Base-by-base conservation (phyloP, 2,113 vertebrate species). In the Pelecanus crispus region DNA sequence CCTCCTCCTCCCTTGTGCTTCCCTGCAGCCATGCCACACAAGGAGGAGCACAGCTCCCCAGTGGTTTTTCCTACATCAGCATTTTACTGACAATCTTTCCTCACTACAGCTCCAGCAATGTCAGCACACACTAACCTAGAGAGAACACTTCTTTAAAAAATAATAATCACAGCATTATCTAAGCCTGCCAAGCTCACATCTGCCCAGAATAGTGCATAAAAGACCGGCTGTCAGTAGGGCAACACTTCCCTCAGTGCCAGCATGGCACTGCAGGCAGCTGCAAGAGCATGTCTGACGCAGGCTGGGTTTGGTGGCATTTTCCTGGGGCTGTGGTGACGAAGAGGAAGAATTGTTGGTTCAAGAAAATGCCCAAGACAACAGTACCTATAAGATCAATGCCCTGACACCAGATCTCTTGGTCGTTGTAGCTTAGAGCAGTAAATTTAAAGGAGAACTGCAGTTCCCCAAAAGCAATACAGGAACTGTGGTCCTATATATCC, bases 231-330 rank as follows among this genome's bases (percentile, higher is more conserved):
- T 13, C 38, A 24, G 31, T 1, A 50, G 8, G 19, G 55, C 42
- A 63, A 34, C 0, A 2, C 36, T 17, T 31, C 75, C 38, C 63
- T 81, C 0, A 0, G 40, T 25, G 50, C 58, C 73, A 65, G 62
- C 67, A 20, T 0, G 0, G 71, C 86, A 62, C 45, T 0, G 0
- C 36, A 28, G 81, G 72, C 67, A 86, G 81, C 68, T 79, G 62
- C 4, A 1, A 34, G 63, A 65, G 22, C 0, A 0, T 3, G 14
- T 13, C 59, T 66, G 67, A 72, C 19, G 4, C 29, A 92, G 59
- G 42, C 47, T 45, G 44, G 3, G 0, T 34, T 59, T n/a, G 32
- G 22, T 32, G 62, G 25, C 63, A 38, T 17, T 7, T n/a, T 65
- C 72, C 25, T 47, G 82, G 18, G 9, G 72, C 72, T 88, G n/a